A percentile compares a stretch with the other conserved stretches of the same genome.
Evolutionary conservation across 2,888 invertebrate genomes (phyloP).

Genomic region (Eristalis tenax): DNA sequence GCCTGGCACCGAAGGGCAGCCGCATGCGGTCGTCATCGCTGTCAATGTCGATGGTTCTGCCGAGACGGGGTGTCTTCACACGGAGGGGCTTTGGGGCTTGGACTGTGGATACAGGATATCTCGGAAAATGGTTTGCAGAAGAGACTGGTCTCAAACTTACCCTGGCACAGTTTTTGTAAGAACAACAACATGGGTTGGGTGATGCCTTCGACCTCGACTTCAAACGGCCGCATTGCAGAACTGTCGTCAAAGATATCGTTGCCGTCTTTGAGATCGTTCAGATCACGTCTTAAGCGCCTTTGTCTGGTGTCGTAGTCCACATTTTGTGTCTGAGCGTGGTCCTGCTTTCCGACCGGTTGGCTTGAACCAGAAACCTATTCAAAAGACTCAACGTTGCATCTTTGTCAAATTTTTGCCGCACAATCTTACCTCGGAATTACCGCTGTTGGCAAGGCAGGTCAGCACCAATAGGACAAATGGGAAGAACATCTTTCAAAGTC

Average conservation of each 20-base stretch:
- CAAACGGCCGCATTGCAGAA: conserved; percentile 52
- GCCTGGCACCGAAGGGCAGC: conserved; percentile 82
- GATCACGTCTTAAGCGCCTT: conserved; percentile 48
- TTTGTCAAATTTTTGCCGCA: not conserved
- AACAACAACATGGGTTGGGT: conserved; percentile 52
- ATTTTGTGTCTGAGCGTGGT: conserved; percentile 19
- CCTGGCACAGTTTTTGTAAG: conserved; percentile 65
- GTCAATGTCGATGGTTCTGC: conserved; percentile 81
- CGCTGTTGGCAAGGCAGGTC: conserved; percentile 54
- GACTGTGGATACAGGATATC: conserved; percentile 73
- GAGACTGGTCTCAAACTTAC: conserved; percentile 22
- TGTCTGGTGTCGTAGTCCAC: conserved; percentile 50
- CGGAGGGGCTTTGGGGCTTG: conserved; percentile 77
- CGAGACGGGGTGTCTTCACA: conserved; percentile 82
- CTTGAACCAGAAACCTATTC: conserved; percentile 38
- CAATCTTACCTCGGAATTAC: conserved; percentile 48
- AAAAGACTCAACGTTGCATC: not conserved
- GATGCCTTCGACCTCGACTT: conserved; percentile 50
- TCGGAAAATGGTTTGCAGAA: not conserved
- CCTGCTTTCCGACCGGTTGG: conserved; percentile 42
- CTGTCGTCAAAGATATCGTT: conserved; percentile 62
- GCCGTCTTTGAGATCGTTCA: conserved; percentile 49
- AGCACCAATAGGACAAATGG: conserved; percentile 60
- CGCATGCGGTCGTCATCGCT: conserved; percentile 77
- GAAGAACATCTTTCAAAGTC: conserved; percentile 57